Conservation (phyloP, 92 coral and sea anemone genomes). For the Umimayanthus chanpuru region DNA sequence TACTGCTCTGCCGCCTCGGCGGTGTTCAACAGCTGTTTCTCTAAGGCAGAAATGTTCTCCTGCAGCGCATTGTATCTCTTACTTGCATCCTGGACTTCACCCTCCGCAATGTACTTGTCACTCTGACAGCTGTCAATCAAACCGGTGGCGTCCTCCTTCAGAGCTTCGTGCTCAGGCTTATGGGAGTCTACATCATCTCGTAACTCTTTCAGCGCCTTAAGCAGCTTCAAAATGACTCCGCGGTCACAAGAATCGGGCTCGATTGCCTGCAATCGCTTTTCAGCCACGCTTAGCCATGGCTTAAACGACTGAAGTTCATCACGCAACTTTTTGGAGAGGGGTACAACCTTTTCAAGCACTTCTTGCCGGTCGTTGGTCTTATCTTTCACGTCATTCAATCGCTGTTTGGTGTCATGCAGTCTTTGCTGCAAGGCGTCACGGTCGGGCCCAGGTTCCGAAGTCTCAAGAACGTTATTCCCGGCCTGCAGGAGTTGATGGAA, state of each 20-base stretch:
- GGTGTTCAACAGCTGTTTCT: constrained; percentile 66
- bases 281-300: constrained; percentile 90
- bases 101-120: constrained; percentile 89
- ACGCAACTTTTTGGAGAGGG: constrained; percentile 86
- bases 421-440: constrained; percentile 84
- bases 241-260: constrained; percentile 79
- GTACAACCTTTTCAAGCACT: constrained; percentile 83
- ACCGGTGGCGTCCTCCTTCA: constrained; percentile 75
- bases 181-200: constrained; percentile 79
- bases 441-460: constrained; percentile 98
- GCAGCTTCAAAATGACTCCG: constrained; percentile 79
- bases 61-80: constrained; percentile 79
- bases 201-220: constrained; percentile 63
- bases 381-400: constrained; percentile 81
- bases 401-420: constrained; percentile 83
- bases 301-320: constrained; percentile 74
- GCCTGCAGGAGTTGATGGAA: constrained; percentile 84
- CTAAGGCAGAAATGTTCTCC: constrained; percentile 55
- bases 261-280: constrained; percentile 66
- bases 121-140: constrained; percentile 83
- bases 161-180: constrained; percentile 69
- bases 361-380: constrained; percentile 84
- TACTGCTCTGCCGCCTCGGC: constrained; percentile 75
- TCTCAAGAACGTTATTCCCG: constrained; percentile 78
- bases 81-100: constrained; percentile 83